Base-by-base conservation (phyloP, 2,888 invertebrate genomes). In the Harmothoe impar region DNA sequence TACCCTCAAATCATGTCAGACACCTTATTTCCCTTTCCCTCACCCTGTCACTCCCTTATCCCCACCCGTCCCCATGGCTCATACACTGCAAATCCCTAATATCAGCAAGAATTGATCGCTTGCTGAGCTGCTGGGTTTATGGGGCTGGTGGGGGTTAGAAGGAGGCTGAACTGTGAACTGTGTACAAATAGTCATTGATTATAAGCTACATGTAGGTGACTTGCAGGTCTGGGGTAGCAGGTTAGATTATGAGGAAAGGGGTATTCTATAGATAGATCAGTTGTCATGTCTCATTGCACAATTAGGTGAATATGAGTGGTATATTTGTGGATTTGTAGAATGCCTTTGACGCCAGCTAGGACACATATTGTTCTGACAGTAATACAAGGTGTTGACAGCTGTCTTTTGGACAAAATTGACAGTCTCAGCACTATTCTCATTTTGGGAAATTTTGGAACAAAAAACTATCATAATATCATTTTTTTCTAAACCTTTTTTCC, bases 151-250 rank as follows among this genome's bases (percentile, higher is more conserved):
- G n/a, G 7, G 62, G 23, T 3, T 62, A 20, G 62, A n/a, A 15
- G 62, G 62, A 12, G 62, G 20, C 62, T n/a, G 72, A 72, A 72
- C 72, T 72, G 72, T 72, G 72, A 72, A 72, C 72, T 72, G 72
- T 72, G 72, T 72, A 72, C 72, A 72, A 72, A 72, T 72, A 72
- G 72, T 25, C 72, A 72, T 72, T 72, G 72, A 72, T 72, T 72
- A 17, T 29, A 29, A 7, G 29, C 29, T 43, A 3, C 25, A 15
- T n/a, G 72, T 72, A 20, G 62, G 62, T 43, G 43, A 43, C 62
- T n/a, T 62, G n/a, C 23, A 20, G 62, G 62, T 12, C 7, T 62
- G 62, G 23, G 20, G 20, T 15, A 3, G 62, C 20, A 20, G n/a
- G 62, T 1, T 62, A n/a, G 62, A 15, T 7, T 43, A 43, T 43